A percentile compares a stretch with the other conserved stretches of the same genome.
Conservation (phyloP, 1,140 invertebrate genomes). For the Condylostylus longicornis region DNA sequence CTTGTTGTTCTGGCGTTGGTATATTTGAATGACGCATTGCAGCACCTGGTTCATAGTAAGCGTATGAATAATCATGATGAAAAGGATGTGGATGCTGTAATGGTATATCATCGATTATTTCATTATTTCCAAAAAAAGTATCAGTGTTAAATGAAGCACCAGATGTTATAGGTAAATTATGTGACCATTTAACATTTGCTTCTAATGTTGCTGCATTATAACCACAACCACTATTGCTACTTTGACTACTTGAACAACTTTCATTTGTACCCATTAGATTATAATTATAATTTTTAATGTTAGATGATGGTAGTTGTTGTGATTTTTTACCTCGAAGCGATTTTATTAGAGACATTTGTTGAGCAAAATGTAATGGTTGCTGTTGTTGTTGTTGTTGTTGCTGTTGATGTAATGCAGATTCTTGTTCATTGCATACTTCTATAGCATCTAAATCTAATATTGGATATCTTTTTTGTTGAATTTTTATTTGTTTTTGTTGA, state of each 20-base stretch:
- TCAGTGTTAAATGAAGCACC: too few species aligned
- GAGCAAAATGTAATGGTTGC: too few species aligned
- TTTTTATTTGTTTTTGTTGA: conserved; percentile 1
- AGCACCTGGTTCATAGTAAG: conserved; percentile 54
- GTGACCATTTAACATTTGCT: background rate
- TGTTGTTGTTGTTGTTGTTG: conserved; percentile 8
- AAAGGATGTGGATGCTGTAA: conserved; percentile 8
- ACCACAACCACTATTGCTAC: too few species aligned
- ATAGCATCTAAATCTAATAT: conserved; percentile 28
- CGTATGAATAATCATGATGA: conserved; percentile 49
- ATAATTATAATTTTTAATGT: too few species aligned
- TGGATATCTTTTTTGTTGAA: conserved; percentile 14
- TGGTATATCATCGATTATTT: too few species aligned
- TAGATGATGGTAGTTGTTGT: too few species aligned
- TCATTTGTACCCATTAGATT: too few species aligned
- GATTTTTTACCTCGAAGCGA: background rate
- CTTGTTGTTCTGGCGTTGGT: conserved; percentile 39
- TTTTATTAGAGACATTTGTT: conserved; percentile 2
- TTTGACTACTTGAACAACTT: too few species aligned
- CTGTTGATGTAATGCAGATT: conserved; percentile 7
- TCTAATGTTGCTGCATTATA: background rate
- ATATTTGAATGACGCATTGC: conserved; percentile 40
- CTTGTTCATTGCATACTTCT: conserved; percentile 21
- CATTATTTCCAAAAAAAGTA: too few species aligned
- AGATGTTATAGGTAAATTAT: too few species aligned